A percentile compares a stretch with the other conserved stretches of the same genome.
Conservation (phyloP, 2,113 vertebrate species). For the Phrynocephalus versicolor region DNA sequence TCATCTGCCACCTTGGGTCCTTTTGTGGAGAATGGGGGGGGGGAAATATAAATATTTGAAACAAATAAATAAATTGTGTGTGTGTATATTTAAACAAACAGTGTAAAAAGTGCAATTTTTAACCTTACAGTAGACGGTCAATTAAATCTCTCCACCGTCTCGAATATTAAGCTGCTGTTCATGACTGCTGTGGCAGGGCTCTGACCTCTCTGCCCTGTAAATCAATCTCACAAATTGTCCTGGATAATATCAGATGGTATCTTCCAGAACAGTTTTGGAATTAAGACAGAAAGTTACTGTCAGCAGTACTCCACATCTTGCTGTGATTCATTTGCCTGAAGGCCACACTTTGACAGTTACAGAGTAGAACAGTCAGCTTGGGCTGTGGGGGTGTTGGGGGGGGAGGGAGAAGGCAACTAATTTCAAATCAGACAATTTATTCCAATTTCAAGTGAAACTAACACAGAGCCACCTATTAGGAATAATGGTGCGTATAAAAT, state of each 20-base stretch:
- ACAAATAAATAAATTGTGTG: too few relatives aligned
- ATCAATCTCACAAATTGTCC: conserved; percentile 36
- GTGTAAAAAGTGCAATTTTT: conserved; percentile 24
- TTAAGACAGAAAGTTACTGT: conserved; percentile 43
- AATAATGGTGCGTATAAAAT: conserved; percentile 10
- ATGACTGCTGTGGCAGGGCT: conserved; percentile 28
- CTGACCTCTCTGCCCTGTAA: conserved; percentile 27
- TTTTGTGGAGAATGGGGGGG: too few relatives aligned
- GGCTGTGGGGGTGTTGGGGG: neutral
- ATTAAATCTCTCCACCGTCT: conserved; percentile 13
- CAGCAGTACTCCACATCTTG: conserved; percentile 30
- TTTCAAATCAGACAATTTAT: neutral
- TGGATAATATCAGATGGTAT: conserved; percentile 9
- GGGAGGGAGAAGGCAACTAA: neutral
- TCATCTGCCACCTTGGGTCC: too few relatives aligned
- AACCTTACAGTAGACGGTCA: conserved; percentile 4
- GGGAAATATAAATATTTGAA: too few relatives aligned
- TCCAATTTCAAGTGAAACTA: conserved; percentile 8
- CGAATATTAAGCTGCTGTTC: conserved; percentile 10
- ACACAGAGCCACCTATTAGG: conserved; percentile 24
- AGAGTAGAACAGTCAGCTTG: conserved; percentile 28
- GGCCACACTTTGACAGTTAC: conserved; percentile 39
- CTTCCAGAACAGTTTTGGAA: conserved; percentile 35
- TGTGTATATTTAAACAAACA: too few relatives aligned
- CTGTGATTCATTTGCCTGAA: conserved; percentile 54